Evolutionary conservation across 2,113 vertebrate genomes (phyloP), one percentile per base, ranked within the genome.

Genomic region (Trinectes maculatus): DNA sequence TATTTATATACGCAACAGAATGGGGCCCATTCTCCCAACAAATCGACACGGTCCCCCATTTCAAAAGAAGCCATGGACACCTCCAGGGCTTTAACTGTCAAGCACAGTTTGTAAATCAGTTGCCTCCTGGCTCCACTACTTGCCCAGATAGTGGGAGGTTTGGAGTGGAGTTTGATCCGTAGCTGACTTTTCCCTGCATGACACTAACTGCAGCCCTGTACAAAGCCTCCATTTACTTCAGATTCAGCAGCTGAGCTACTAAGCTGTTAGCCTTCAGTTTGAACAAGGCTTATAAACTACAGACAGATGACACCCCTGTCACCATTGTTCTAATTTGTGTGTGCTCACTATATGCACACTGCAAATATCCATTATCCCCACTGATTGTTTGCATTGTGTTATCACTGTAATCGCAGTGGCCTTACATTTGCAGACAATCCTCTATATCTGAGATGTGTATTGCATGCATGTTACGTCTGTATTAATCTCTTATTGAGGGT

Each of bases 321-420:
- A 42, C 33, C 7, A 10, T 7, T 42, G 54, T 39, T 13, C 9
- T 1, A 19, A 6, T 40, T 42, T 54, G 43, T 59, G 61, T 56
- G 43, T 40, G 40, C 37, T 49, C 16, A 39, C 10, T 3, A 26
- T 3, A 36, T 60, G 59, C 37, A 19, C 40, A 2, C 26, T 29
- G 54, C 29, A 76, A 63, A 79, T 71, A 74, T 71, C 31, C 49
- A 77, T 78, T 71, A 72, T 76, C 54, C 67, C 8, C 56, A 34
- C 60, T 25, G 39, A 71, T n/a, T 74, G 59, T 71, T 57, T 53
- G 36, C 31, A 8, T 36, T 48, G 29, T 57, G 31, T 39, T 12
- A 31, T 58, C 37, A 55, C 22, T 52, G 48, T 58, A 42, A 55
- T 56, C 3, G 28, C 18, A 13, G 39, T 3, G 13, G 42, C 43